Evolutionary conservation across 2,113 vertebrate genomes (phyloP).

Genomic region (Mungos mungo): DNA sequence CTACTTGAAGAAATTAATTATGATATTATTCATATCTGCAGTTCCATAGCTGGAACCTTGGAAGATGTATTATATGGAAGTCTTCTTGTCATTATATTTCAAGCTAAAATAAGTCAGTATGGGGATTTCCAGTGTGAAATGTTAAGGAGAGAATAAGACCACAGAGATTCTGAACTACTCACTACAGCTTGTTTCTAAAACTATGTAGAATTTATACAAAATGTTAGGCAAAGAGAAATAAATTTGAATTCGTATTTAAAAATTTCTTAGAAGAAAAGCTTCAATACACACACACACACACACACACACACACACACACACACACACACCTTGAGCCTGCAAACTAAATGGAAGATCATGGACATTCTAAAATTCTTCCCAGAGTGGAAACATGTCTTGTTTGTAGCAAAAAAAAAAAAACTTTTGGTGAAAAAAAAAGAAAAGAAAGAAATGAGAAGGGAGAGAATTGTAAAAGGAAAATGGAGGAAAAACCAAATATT

Average conservation of each 20-base stretch:
- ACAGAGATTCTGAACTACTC: background rate
- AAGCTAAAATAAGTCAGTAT: constrained; percentile 33
- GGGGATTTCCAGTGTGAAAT: background rate
- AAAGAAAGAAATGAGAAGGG: background rate
- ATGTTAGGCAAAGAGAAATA: background rate
- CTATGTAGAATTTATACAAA: background rate
- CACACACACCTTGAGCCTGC: fast-evolving
- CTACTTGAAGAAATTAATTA: background rate
- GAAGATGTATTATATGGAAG: background rate
- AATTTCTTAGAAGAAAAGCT: background rate
- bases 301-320: background rate
- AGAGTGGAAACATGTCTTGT: background rate
- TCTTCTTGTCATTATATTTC: background rate
- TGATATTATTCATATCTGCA: constrained; percentile 1
- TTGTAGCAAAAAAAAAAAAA: background rate
- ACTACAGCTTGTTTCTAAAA: background rate
- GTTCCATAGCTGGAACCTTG: background rate
- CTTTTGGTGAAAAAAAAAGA: background rate
- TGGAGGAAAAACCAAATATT: background rate
- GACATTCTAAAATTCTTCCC: background rate
- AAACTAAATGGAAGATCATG: background rate
- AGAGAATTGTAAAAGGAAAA: background rate
- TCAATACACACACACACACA: background rate
- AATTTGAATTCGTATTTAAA: background rate
- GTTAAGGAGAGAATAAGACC: constrained; percentile 7